These are phyloP conservation scores for Ephestia elutella DNA, from an alignment of 1,140 invertebrate genomes.

Conservation along the genomic window DNA sequence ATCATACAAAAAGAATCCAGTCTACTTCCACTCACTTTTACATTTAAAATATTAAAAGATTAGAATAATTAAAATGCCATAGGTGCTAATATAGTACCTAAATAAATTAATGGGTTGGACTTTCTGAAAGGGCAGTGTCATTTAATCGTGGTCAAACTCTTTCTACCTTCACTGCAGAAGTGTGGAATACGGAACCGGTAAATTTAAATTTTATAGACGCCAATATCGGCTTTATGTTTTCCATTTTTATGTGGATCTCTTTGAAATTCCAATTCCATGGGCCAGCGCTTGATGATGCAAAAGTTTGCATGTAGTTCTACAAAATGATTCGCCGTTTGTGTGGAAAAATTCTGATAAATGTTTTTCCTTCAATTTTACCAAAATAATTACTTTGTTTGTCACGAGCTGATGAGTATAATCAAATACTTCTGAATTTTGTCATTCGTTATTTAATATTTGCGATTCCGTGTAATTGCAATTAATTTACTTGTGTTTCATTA, in stretches of 20 bases:
- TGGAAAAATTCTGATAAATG: background rate
- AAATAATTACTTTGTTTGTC: background rate
- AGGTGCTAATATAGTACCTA: too few species aligned
- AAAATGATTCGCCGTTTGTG: slow-evolving; percentile 1
- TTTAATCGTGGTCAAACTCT: background rate
- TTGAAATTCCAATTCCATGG: slow-evolving; percentile 10
- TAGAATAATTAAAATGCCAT: too few species aligned
- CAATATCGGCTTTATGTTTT: slow-evolving; percentile 11
- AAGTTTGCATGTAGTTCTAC: too few species aligned
- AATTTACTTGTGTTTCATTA: background rate
- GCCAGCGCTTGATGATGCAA: background rate
- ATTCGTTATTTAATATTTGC: background rate
- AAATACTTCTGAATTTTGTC: background rate
- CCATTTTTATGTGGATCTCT: slow-evolving; percentile 8
- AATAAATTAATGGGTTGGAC: too few species aligned
- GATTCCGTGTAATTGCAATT: background rate
- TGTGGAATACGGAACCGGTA: slow-evolving; percentile 10
- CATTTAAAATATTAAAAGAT: too few species aligned
- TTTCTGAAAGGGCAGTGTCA: background rate
- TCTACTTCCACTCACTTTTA: too few species aligned
- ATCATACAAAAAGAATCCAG: too few species aligned
- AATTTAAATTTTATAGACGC: slow-evolving; percentile 11
- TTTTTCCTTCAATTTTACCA: background rate
- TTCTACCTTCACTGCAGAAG: background rate
- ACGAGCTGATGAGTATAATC: background rate